phyloP scores from a whole-genome alignment of 1,140 invertebrate genomes.

The Brachionus manjavacas region DNA sequence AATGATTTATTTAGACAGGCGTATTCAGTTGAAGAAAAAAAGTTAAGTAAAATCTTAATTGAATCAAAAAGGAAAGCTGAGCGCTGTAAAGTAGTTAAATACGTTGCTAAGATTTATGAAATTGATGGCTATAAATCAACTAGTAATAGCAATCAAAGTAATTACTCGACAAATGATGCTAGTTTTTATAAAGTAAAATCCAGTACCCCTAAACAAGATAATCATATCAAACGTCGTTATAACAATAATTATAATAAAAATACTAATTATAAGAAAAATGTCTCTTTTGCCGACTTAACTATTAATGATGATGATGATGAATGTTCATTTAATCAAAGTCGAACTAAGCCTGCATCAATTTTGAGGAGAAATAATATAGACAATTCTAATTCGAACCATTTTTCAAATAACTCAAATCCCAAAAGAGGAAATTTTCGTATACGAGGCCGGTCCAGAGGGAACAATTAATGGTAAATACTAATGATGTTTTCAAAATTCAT shows the following conservation, averaged over 20 bases:
- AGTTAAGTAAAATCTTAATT: background rate
- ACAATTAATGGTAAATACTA: background rate
- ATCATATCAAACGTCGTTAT: background rate
- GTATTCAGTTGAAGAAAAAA: background rate
- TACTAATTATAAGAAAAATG: background rate
- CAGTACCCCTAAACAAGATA: background rate
- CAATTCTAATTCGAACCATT: background rate
- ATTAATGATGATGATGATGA: background rate
- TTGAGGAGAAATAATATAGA: background rate
- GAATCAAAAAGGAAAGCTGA: background rate
- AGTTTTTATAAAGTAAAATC: background rate
- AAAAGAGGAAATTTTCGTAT: background rate
- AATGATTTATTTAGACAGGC: background rate
- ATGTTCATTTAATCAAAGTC: background rate
- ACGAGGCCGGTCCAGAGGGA: background rate
- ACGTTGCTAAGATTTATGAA: background rate
- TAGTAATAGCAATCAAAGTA: background rate
- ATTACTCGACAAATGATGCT: background rate
- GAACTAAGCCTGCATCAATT: background rate
- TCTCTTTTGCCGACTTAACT: background rate
- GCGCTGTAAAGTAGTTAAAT: background rate
- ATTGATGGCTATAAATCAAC: background rate
- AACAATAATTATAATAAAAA: background rate
- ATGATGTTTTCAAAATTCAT: background rate
- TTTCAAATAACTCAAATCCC: background rate